These are phyloP conservation scores for Drosophila setifemur DNA, from an alignment of 1,140 invertebrate genomes.

Conservation along the genomic window DNA sequence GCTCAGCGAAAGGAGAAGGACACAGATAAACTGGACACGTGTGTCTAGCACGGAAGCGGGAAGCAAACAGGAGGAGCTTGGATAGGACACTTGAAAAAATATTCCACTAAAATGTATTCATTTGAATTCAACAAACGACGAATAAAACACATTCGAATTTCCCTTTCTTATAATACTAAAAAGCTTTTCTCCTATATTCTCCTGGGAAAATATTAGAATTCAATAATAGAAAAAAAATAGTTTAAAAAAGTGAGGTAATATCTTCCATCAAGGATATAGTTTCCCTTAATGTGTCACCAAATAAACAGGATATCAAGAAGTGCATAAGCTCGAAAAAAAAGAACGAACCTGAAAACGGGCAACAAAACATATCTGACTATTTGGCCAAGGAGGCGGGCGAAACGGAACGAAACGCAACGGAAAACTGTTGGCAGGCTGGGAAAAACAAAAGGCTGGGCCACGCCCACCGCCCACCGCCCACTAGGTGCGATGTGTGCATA, in stretches of 20 bases:
- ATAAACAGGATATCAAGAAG: background rate
- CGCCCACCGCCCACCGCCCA: no score
- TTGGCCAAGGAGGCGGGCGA: background rate
- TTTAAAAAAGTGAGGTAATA: no score
- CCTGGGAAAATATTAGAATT: no score
- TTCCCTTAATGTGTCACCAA: no score
- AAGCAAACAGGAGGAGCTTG: background rate
- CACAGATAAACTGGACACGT: constrained; percentile 9
- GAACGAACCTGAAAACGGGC: background rate
- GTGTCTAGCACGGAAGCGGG: background rate
- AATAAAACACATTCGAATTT: no score
- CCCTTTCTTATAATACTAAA: no score
- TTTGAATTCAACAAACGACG: no score
- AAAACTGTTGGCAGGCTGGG: background rate
- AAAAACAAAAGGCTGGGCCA: constrained; percentile 4
- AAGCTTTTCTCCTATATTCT: no score
- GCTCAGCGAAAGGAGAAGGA: constrained; percentile 38
- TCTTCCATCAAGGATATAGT: no score
- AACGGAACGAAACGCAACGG: background rate
- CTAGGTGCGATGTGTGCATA: constrained; percentile 1
- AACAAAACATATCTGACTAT: background rate
- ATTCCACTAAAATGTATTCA: background rate
- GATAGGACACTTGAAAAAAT: background rate
- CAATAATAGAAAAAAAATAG: no score
- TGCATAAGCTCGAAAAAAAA: background rate